Base-by-base conservation (phyloP, 2,888 invertebrate species). In the Melanchra persicariae region DNA sequence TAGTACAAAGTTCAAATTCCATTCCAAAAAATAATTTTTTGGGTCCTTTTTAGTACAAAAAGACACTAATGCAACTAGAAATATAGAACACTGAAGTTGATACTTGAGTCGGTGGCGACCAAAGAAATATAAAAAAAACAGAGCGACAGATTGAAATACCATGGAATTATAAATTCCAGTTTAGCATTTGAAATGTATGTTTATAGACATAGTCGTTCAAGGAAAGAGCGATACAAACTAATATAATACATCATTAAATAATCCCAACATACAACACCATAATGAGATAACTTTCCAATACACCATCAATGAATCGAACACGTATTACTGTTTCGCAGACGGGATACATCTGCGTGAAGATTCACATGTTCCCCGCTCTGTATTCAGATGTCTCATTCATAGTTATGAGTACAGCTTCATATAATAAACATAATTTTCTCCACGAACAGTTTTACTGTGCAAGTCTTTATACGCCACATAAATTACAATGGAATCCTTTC, bases 351-450 rank as follows among this genome's bases (percentile, higher is more conserved):
- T 62, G 49, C 51, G 59, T 63, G 34, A 34, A 63, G 59, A 63
- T 22, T 47, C 57, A 64, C 45, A 81, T 62, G 61, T 51, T 55
- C n/a, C 40, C 19, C 26, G 54, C 30, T 71, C 62, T 74, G 62
- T 79, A 84, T 84, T 85, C 76, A 70, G 70, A 82, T 70, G 67
- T 54, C 47, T 70, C 77, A 79, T 83, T 82, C 78, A 84, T 81
- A 84, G 83, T 82, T 79, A 82, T 74, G 79, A 74, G 55, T 72
- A 70, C 59, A 54, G 65, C 79, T 73, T 61, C 64, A 70, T 69
- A 66, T 67, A 70, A 62, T 65, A 84, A 70, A 70, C 52, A 82
- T 70, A 71, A 82, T 84, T 74, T 76, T 72, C 61, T 78, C 34
- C 71, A 30, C 15, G 57, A 57, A 66, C 54, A 67, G 37, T 74